Percentiles rank a stretch among this genome's conserved stretches.
phyloP scores from a whole-genome alignment of 2,113 vertebrate genomes.

The Chaenocephalus aceratus region DNA sequence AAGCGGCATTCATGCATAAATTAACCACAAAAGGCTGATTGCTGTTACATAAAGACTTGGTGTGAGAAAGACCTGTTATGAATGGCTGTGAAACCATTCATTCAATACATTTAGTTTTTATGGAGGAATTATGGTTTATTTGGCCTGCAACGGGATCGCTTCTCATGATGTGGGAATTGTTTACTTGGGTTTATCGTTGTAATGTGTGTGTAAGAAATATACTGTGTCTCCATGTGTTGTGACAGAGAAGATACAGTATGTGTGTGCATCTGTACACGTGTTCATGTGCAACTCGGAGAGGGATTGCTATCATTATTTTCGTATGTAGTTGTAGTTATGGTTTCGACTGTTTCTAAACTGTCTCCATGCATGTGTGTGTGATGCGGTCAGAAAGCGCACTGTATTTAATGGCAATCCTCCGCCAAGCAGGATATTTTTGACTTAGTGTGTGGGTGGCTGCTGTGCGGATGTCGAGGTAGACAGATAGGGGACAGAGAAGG shows the following conservation, averaged over 20 bases:
- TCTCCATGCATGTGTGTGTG: conserved; percentile 21
- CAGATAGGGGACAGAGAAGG: conserved; percentile 29
- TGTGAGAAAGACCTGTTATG: conserved; percentile 6
- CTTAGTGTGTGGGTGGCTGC: conserved; percentile 58
- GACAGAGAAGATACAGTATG: neutral
- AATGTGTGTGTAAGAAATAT: neutral
- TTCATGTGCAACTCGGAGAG: neutral
- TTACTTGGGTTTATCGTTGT: neutral
- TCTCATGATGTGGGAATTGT: neutral
- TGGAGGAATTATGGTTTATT: neutral
- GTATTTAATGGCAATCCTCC: conserved; percentile 40
- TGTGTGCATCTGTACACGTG: neutral
- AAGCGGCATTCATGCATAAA: conserved; percentile 1
- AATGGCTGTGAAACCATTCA: neutral
- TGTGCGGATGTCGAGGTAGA: conserved; percentile 51
- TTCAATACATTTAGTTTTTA: neutral
- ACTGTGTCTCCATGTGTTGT: neutral
- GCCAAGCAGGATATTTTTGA: conserved; percentile 61
- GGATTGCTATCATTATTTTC: neutral
- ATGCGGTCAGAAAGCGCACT: conserved; percentile 38
- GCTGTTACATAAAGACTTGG: neutral
- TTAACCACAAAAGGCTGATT: conserved; percentile 1
- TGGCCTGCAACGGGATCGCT: neutral
- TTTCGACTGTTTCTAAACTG: conserved; percentile 12
- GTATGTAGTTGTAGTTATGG: neutral